Evolutionary conservation across 2,888 invertebrate genomes (phyloP), one percentile per base, ranked within the genome.

Genomic region (Parnassius smintheus): DNA sequence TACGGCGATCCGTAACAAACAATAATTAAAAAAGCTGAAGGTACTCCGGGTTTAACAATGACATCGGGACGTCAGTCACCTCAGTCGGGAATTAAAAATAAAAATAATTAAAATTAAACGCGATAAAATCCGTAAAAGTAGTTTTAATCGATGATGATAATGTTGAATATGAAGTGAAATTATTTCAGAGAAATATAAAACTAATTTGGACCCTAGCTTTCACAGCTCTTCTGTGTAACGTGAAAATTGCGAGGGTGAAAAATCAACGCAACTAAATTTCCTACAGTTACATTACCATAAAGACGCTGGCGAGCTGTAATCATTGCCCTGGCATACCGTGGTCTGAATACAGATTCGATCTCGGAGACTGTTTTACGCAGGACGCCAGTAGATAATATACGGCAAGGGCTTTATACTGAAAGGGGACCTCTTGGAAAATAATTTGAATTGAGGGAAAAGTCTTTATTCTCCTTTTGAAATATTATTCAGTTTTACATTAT

Each of bases 251-350:
- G 44, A 35, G 55, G 49, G 9, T 54, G 59, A 59, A 59, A 82
- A 86, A 84, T 83, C 83, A 82, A 83, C 77, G 81, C 81, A 82
- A 85, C 82, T 84, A 83, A 86, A 86, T 82, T 84, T 81, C 80
- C 77, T 77, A 72, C 80, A 72, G 76, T 76, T 68, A 77, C 72
- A 88, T 88, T 88, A 86, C 74, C 87, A 87, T 87, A 88, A 86
- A 85, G 81, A 82, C 81, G 78, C 69, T 73, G 73, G 73, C 70
- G 79, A 81, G 63, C 79, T 80, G 86, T 85, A 85, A 88, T 87
- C 83, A 86, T 86, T 81, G 83, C 78, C 72, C 73, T 69, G 72
- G 73, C 75, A 75, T 76, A 75, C 65, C 80, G 80, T 75, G 80
- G 70, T 61, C 71, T 72, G 86, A 86, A 86, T 86, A 77, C 77